These are phyloP conservation scores for Alectoris magna DNA, from an alignment of 2,797 vertebrate species.

Conservation along the genomic window DNA sequence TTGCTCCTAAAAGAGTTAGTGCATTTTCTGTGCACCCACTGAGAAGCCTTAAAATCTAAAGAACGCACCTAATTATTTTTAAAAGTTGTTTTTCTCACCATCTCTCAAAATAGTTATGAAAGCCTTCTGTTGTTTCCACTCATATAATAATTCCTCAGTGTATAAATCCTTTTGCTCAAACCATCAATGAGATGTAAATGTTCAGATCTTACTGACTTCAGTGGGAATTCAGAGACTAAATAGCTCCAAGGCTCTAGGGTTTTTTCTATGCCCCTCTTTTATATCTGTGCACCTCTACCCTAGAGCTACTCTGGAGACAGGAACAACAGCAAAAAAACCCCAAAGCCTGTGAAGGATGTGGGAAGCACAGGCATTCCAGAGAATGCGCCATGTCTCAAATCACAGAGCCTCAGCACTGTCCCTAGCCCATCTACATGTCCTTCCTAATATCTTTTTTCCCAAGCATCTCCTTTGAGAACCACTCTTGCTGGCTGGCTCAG, in stretches of 20 bases:
- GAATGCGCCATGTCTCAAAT: neutral
- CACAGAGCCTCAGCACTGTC: neutral
- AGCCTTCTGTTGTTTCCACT: neutral
- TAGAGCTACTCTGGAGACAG: neutral
- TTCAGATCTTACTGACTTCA: neutral
- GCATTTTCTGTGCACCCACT: neutral
- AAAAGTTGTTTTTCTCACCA: neutral
- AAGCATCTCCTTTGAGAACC: slow-evolving; percentile 11
- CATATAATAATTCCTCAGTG: neutral
- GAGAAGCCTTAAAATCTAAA: neutral
- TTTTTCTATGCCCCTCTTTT: neutral
- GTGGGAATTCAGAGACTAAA: neutral
- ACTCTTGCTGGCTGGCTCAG: neutral
- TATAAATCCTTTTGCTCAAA: neutral
- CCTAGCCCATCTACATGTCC: neutral
- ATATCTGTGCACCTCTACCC: neutral
- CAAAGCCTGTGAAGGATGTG: neutral
- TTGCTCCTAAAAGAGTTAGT: neutral
- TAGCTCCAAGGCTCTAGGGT: neutral
- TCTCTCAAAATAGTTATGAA: neutral
- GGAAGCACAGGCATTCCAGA: neutral
- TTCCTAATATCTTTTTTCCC: neutral
- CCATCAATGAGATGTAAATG: neutral
- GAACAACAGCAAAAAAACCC: neutral
- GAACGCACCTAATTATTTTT: neutral